Base-by-base conservation (phyloP, 1,140 invertebrate species). In the Cephus cinctus region DNA sequence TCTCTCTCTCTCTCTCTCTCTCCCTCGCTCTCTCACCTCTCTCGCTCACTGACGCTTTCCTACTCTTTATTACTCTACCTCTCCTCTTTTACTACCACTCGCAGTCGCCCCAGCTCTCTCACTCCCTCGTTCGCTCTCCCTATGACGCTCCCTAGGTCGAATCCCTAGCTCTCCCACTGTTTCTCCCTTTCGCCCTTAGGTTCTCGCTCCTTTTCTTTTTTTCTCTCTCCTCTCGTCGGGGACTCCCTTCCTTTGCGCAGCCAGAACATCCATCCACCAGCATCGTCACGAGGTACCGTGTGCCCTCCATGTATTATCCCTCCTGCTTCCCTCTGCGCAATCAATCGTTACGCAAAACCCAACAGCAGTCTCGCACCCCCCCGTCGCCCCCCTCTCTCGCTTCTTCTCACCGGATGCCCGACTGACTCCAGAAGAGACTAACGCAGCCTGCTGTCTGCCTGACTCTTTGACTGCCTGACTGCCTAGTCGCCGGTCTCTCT, bases 21-120 rank as follows among this genome's bases (percentile, higher is more conserved):
- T 6, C 6, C 25, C 50, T 56, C 44, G 59, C 25, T 6, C 25
- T 6, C 6, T n/a, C 50, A 57, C 44, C 57, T n/a, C n/a, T n/a
- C n/a, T n/a, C n/a, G n/a, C n/a, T n/a, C n/a, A n/a, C n/a, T n/a
- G n/a, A n/a, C n/a, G n/a, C n/a, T n/a, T 43, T 43, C 67, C 61
- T n/a, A n/a, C 6, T n/a, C n/a, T n/a, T 27, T n/a, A n/a, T 27
- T 27, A 67, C 52, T 43, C 47, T n/a, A 56, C 54, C 48, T 27
- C 25, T 27, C n/a, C 25, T 27, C 25, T 6, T n/a, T 6, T n/a
- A n/a, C 6, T n/a, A 47, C 56, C 44, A 58, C 60, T 56, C 55
- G 52, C 50, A 63, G 56, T 25, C 43, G 47, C 56, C 48, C n/a
- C n/a, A n/a, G n/a, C n/a, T n/a, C 47, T 43, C 38, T 44, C 38